These are phyloP conservation scores for Antennarius striatus DNA, from an alignment of 2,113 vertebrate genomes.

Conservation along the genomic window DNA sequence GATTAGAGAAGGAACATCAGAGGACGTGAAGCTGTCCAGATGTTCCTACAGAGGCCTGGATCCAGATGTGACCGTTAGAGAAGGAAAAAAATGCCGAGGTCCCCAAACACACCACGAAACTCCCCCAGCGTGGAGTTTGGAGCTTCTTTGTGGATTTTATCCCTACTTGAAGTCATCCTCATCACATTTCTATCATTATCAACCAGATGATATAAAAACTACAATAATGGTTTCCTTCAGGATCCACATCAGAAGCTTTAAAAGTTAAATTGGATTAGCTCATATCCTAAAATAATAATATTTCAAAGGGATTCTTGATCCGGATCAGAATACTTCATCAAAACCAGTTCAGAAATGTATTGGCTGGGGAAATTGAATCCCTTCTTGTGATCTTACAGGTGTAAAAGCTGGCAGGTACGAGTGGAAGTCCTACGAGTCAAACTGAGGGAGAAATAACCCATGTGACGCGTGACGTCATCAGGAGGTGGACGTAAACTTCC, in stretches of 20 bases:
- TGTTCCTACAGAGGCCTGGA: neutral
- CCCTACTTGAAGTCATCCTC: too few species aligned
- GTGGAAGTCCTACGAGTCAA: neutral
- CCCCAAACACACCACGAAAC: neutral
- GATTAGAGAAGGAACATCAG: neutral
- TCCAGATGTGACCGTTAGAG: neutral
- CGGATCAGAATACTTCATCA: too few species aligned
- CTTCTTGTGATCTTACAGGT: neutral
- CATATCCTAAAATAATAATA: too few species aligned
- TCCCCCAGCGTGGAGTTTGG: neutral
- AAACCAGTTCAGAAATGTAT: too few species aligned
- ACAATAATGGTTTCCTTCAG: too few species aligned
- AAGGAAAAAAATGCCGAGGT: neutral
- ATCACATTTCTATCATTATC: too few species aligned
- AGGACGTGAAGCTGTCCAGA: neutral
- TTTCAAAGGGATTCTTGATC: too few species aligned
- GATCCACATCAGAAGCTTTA: too few species aligned
- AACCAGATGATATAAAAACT: too few species aligned
- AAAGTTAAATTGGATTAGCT: too few species aligned
- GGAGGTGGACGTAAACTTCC: conserved; percentile 44
- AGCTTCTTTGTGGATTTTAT: too few species aligned
- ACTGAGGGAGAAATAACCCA: fast-evolving
- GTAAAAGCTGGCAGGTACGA: conserved; percentile 6
- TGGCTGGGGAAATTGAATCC: neutral
- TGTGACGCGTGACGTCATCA: conserved; percentile 5